Conservation (phyloP, 2,888 invertebrate genomes). For the Pristionchus exspectatus region DNA sequence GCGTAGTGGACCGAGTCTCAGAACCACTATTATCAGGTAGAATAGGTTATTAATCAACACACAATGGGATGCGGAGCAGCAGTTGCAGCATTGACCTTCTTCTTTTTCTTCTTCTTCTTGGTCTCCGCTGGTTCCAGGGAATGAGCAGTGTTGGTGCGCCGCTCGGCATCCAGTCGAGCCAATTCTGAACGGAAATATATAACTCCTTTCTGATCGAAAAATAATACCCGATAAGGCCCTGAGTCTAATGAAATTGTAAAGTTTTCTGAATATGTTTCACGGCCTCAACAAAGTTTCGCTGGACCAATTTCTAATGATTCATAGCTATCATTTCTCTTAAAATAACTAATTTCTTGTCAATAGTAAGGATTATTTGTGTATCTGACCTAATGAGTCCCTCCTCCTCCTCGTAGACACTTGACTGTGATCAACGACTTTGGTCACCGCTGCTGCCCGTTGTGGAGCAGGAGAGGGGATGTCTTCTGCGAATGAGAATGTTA, state of each 20-base stretch:
- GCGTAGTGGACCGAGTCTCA: neutral
- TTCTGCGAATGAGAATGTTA: neutral
- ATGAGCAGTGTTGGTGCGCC: neutral
- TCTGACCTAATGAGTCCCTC: neutral
- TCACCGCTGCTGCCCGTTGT: neutral
- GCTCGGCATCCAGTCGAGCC: neutral
- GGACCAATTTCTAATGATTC: neutral
- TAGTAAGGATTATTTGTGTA: neutral
- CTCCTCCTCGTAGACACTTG: neutral
- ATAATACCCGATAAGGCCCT: too few species aligned
- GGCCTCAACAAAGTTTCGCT: neutral
- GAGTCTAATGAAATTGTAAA: too few species aligned
- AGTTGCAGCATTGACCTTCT: neutral
- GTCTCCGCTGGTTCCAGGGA: neutral
- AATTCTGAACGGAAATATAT: neutral
- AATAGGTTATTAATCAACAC: neutral
- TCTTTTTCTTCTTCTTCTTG: slow-evolving; percentile 18
- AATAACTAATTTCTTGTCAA: neutral
- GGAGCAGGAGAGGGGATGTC: slow-evolving; percentile 28
- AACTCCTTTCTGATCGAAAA: too few species aligned
- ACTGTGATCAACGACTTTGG: neutral
- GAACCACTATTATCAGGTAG: neutral
- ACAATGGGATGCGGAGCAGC: neutral
- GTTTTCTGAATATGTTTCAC: slow-evolving; percentile 5
- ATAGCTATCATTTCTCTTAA: neutral